Evolutionary conservation across 2,888 invertebrate genomes (phyloP).

Genomic region (Trachelus troglodyta): DNA sequence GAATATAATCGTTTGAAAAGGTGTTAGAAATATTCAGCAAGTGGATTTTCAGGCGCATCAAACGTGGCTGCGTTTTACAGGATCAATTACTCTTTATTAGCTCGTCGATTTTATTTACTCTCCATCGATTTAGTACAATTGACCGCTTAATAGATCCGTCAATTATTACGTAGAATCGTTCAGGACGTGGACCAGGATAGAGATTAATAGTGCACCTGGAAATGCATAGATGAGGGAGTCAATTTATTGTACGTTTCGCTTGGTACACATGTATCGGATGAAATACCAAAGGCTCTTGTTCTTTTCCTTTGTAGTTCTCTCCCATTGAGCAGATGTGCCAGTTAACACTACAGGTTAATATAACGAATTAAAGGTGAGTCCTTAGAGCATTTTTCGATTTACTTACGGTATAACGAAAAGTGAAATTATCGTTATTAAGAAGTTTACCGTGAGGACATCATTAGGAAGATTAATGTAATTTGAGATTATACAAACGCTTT

Average conservation of each 20-base stretch:
- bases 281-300: no score
- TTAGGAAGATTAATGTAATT: neutral
- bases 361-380: neutral
- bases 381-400: neutral
- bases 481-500: neutral
- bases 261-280: neutral
- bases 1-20: neutral
- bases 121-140: neutral
- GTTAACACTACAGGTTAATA: no score
- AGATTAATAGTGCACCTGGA: neutral
- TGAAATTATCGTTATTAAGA: neutral
- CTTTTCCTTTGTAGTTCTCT: no score
- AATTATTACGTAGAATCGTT: neutral
- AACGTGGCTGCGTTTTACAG: neutral
- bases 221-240: neutral
- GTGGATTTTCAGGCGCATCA: neutral
- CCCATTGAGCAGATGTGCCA: no score
- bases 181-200: neutral
- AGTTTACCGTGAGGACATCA: neutral
- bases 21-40: neutral
- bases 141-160: neutral
- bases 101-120: neutral
- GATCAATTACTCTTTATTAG: neutral
- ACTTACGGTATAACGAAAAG: neutral
- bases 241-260: neutral